Conservation (phyloP, 1,140 invertebrate genomes). For the Muscidifurax raptorellus region DNA sequence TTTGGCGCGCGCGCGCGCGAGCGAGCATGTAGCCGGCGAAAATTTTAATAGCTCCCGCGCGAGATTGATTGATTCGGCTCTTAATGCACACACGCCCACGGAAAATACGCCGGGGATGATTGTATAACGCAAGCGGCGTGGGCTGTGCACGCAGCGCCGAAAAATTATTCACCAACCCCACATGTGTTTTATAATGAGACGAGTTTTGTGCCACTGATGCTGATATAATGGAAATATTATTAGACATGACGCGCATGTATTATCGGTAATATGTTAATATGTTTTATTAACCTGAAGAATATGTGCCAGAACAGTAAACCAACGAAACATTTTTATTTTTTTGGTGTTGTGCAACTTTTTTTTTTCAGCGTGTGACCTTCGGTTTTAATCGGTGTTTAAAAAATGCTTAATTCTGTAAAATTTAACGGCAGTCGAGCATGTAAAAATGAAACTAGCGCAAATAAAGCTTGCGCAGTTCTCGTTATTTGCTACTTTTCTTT, state of each 20-base stretch:
- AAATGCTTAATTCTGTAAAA: no score
- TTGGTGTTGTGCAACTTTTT: no score
- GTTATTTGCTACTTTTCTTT: no score
- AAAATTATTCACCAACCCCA: background rate
- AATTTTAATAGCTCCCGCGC: slow-evolving; percentile 46
- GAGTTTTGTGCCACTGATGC: background rate
- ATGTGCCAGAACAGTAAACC: no score
- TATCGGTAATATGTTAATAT: no score
- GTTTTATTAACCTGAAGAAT: no score
- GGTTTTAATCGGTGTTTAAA: no score
- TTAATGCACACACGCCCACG: slow-evolving; percentile 8
- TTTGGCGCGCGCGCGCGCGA: slow-evolving; percentile 32
- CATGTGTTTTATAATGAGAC: background rate
- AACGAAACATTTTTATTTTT: no score
- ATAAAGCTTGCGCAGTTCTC: no score
- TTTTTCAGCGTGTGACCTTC: no score
- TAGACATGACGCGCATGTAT: background rate
- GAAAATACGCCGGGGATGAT: background rate
- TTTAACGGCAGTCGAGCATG: no score
- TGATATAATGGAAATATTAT: background rate
- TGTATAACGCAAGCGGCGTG: background rate
- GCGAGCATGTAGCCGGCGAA: background rate
- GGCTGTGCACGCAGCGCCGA: background rate
- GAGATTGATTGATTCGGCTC: slow-evolving; percentile 51
- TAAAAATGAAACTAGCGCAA: no score